Percentiles rank a stretch among this genome's conserved stretches.
phyloP scores from a whole-genome alignment of 2,797 vertebrate species.

The Amblyopsis hoosieri region DNA sequence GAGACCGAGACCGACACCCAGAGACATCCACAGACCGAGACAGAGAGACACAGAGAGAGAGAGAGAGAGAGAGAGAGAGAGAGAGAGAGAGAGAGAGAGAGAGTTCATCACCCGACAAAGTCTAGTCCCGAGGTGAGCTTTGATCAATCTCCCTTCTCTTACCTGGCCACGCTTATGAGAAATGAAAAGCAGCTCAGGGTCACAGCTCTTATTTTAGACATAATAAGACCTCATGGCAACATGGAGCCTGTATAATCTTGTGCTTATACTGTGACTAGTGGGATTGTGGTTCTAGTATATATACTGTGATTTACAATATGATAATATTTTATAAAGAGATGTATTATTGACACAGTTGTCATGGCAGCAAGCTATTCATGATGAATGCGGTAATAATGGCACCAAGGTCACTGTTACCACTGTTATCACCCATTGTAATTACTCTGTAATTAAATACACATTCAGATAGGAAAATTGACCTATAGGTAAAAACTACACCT shows the following conservation, averaged over 20 bases:
- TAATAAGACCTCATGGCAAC: slow-evolving; percentile 38
- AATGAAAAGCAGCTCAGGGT: slow-evolving; percentile 28
- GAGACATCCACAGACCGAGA: too few species aligned
- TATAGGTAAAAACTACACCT: too few species aligned
- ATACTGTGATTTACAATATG: too few species aligned
- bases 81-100: slow-evolving; percentile 19
- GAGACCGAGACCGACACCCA: too few species aligned
- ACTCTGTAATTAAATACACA: too few species aligned
- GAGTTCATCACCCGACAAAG: slow-evolving; percentile 36
- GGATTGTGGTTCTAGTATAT: too few species aligned
- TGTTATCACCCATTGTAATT: not conserved
- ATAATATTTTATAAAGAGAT: too few species aligned
- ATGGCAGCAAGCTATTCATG: slow-evolving; percentile 5
- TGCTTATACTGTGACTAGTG: too few species aligned
- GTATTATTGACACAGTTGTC: not conserved
- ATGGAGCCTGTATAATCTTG: slow-evolving; percentile 5
- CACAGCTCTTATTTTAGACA: slow-evolving; percentile 26
- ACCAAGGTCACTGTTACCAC: not conserved
- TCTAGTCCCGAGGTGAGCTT: slow-evolving; percentile 39
- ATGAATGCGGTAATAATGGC: slow-evolving; percentile 9
- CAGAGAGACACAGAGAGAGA: slow-evolving; percentile 20
- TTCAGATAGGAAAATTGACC: too few species aligned
- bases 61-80: not conserved
- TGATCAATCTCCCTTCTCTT: slow-evolving; percentile 44
- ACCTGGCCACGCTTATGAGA: slow-evolving; percentile 23